phyloP scores from a whole-genome alignment of 2,113 vertebrate genomes.

The Bostrychus sinensis region DNA sequence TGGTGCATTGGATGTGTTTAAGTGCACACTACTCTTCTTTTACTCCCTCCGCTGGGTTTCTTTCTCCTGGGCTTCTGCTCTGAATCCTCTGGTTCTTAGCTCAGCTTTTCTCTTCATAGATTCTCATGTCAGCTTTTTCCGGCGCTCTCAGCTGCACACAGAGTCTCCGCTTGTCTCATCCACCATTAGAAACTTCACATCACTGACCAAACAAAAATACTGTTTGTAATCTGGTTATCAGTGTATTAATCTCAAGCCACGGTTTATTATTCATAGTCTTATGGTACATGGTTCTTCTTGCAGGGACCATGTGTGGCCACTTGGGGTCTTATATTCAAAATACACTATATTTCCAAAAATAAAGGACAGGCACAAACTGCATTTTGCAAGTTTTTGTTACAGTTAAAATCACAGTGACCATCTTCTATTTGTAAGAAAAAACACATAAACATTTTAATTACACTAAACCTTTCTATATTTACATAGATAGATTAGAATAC shows the following conservation, averaged over 20 bases:
- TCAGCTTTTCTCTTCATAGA: constrained; percentile 35
- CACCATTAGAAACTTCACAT: constrained; percentile 18
- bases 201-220: neutral
- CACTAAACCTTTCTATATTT: too few relatives aligned
- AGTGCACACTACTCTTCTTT: constrained; percentile 7
- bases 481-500: too few relatives aligned
- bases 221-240: constrained; percentile 4
- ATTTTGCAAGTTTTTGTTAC: too few relatives aligned
- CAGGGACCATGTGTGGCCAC: neutral
- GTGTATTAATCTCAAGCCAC: neutral
- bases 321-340: constrained; percentile 3
- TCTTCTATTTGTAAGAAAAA: too few relatives aligned
- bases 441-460: too few relatives aligned
- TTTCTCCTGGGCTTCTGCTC: constrained; percentile 19
- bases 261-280: too few relatives aligned
- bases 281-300: too few relatives aligned
- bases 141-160: constrained; percentile 15
- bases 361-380: too few relatives aligned
- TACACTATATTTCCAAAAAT: too few relatives aligned
- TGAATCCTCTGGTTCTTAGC: constrained; percentile 26
- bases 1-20: constrained; percentile 18
- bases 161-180: constrained; percentile 26
- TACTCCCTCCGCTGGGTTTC: constrained; percentile 1
- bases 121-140: constrained; percentile 52
- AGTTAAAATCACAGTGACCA: too few relatives aligned